These are phyloP conservation scores for Pristionchus arcanus DNA, from an alignment of 2,888 invertebrate species.

Conservation along the genomic window DNA sequence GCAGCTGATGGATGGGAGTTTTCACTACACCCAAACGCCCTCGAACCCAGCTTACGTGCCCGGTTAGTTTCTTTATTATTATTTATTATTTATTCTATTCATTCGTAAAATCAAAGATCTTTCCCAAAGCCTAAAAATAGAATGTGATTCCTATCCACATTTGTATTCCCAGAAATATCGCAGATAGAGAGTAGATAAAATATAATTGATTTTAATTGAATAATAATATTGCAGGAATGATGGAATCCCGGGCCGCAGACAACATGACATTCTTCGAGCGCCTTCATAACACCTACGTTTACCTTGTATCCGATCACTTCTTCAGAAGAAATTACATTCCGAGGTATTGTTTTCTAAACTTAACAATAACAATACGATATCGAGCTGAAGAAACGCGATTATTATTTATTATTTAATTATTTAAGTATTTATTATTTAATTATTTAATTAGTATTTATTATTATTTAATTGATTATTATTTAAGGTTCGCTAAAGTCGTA, in stretches of 20 bases:
- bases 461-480: too few relatives aligned
- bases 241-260: not conserved
- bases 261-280: constrained; percentile 32
- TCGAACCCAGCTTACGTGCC: constrained; percentile 64
- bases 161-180: too few relatives aligned
- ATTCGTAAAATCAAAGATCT: too few relatives aligned
- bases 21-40: constrained; percentile 61
- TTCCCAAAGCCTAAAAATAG: too few relatives aligned
- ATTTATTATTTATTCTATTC: too few relatives aligned
- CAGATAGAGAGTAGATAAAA: too few relatives aligned
- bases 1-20: constrained; percentile 57
- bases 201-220: not conserved
- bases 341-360: not conserved
- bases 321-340: not conserved
- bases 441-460: too few relatives aligned
- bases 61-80: not conserved
- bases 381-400: too few relatives aligned
- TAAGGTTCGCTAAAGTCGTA: not conserved
- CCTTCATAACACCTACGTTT: not conserved
- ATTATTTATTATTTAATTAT: too few relatives aligned
- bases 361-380: not conserved
- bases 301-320: not conserved
- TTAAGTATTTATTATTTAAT: too few relatives aligned
- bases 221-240: not conserved
- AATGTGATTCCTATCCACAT: too few relatives aligned